Evolutionary conservation across 1,140 invertebrate species (phyloP).

Genomic region (Drosophila gunungcola): DNA sequence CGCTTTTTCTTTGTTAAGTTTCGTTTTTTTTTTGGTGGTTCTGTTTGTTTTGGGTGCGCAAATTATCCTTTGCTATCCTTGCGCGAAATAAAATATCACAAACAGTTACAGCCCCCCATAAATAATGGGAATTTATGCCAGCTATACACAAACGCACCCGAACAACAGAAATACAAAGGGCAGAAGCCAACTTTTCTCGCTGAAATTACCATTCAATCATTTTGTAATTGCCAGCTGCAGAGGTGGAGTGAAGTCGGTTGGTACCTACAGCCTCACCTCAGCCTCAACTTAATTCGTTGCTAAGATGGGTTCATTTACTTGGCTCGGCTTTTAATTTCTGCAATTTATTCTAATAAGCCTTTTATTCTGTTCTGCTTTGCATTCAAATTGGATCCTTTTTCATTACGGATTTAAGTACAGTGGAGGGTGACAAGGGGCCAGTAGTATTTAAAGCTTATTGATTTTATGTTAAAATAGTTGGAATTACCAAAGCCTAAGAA

Average conservation of each 20-base stretch:
- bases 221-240: conserved; percentile 68
- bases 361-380: conserved; percentile 44
- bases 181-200: conserved; percentile 57
- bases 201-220: conserved; percentile 84
- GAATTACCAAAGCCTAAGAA: not conserved
- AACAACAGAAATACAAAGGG: conserved; percentile 41
- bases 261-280: conserved; percentile 5
- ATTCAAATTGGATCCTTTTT: conserved; percentile 64
- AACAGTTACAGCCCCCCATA: conserved; percentile 82
- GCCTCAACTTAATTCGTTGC: conserved; percentile 24
- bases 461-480: conserved; percentile 5
- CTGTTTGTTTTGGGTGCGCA: conserved; percentile 51
- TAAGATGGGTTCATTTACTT: conserved; percentile 50
- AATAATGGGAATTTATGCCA: conserved; percentile 84
- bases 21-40: conserved; percentile 22
- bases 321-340: conserved; percentile 60
- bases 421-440: not conserved
- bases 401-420: conserved; percentile 9
- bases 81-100: conserved; percentile 84
- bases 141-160: conserved; percentile 20
- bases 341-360: conserved; percentile 80
- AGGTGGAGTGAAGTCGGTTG: not conserved
- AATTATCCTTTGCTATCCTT: conserved; percentile 74
- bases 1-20: conserved; percentile 84
- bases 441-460: conserved; percentile 12